These are phyloP conservation scores for Oscheius sp. DNA, from an alignment of 2,888 invertebrate genomes.

Conservation along the genomic window DNA sequence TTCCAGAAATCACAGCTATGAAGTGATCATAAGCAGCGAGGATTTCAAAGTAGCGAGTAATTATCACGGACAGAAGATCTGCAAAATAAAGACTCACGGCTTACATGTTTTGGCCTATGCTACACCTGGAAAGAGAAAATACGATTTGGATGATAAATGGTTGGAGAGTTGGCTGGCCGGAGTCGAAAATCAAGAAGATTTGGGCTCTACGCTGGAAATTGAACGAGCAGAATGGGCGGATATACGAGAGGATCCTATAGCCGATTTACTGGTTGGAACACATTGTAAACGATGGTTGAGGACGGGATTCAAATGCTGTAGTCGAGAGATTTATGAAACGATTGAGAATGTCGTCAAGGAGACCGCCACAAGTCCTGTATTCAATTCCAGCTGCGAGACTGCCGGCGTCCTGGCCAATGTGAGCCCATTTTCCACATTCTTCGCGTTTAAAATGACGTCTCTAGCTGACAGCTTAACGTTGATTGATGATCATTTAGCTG, in stretches of 20 bases:
- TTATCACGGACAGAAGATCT: slow-evolving; percentile 35
- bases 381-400: background rate
- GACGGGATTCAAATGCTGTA: background rate
- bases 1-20: slow-evolving; percentile 36
- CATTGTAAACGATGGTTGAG: slow-evolving; percentile 5
- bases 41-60: slow-evolving; percentile 39
- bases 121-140: slow-evolving; percentile 7
- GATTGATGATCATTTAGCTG: too few relatives aligned
- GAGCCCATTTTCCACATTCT: too few relatives aligned
- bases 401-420: slow-evolving; percentile 9
- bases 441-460: too few relatives aligned
- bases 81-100: slow-evolving; percentile 35
- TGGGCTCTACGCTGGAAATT: background rate
- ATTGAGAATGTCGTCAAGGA: background rate
- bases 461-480: too few relatives aligned
- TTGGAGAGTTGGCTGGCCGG: background rate
- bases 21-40: slow-evolving; percentile 39
- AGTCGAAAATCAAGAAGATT: background rate
- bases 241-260: background rate
- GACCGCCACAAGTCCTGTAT: slow-evolving; percentile 1
- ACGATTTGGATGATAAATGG: too few relatives aligned
- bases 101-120: slow-evolving; percentile 42
- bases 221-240: slow-evolving; percentile 14
- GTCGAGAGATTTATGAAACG: background rate
- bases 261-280: background rate